A percentile compares a stretch with the other conserved stretches of the same genome.
Evolutionary conservation across 2,888 invertebrate genomes (phyloP).

Genomic region (Eupithecia subfuscata): DNA sequence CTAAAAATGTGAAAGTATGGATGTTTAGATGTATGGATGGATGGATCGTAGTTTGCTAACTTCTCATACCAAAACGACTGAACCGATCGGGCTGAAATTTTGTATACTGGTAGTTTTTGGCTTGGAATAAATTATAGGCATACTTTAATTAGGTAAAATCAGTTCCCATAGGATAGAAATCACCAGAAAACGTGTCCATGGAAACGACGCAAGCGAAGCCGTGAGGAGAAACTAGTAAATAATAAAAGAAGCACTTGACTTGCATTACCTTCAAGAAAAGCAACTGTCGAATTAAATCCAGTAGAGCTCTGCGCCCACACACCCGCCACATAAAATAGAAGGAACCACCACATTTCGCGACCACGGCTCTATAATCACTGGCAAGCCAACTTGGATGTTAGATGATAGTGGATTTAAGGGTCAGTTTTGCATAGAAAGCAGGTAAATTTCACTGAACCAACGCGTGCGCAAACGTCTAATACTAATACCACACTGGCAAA

Average conservation of each 20-base stretch:
- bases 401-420: slow-evolving; percentile 12
- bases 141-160: too few relatives aligned
- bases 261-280: slow-evolving; percentile 33
- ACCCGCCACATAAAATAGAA: slow-evolving; percentile 39
- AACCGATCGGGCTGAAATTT: too few relatives aligned
- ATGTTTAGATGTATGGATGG: too few relatives aligned
- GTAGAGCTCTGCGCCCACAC: slow-evolving; percentile 36
- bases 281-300: slow-evolving; percentile 29
- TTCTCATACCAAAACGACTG: too few relatives aligned
- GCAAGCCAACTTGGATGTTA: not conserved
- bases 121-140: too few relatives aligned
- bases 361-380: slow-evolving; percentile 17
- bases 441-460: not conserved
- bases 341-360: slow-evolving; percentile 45
- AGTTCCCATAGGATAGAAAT: too few relatives aligned
- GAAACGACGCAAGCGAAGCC: too few relatives aligned
- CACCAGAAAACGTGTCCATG: too few relatives aligned
- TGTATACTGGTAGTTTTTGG: too few relatives aligned
- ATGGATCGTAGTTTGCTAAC: too few relatives aligned
- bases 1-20: too few relatives aligned
- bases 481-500: not conserved
- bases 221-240: too few relatives aligned
- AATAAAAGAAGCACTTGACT: not conserved
- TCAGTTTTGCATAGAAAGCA: slow-evolving; percentile 16
- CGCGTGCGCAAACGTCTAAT: not conserved